These are phyloP conservation scores for Eristalis pertinax DNA, from an alignment of 2,888 invertebrate genomes.

Conservation along the genomic window DNA sequence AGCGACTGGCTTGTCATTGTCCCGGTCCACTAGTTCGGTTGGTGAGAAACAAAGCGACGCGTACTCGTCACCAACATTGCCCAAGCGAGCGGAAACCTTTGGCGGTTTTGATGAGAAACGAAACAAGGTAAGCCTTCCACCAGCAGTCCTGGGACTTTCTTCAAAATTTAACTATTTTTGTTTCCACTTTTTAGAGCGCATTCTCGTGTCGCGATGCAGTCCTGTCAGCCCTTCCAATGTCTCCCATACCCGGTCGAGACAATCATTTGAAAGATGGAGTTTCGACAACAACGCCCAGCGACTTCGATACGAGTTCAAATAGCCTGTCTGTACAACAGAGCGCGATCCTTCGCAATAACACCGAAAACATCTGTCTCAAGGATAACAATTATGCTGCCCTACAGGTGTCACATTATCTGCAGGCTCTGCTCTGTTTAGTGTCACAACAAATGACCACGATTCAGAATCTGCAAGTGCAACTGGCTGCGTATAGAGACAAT, in stretches of 20 bases:
- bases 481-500: constrained; percentile 86
- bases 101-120: constrained; percentile 92
- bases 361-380: constrained; percentile 75
- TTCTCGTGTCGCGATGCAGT: constrained; percentile 83
- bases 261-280: constrained; percentile 69
- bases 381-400: constrained; percentile 86
- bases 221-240: constrained; percentile 81
- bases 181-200: constrained; percentile 50
- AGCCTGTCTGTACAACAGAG: constrained; percentile 69
- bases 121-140: constrained; percentile 75
- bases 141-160: not conserved
- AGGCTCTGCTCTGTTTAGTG: constrained; percentile 92
- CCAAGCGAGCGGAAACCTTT: constrained; percentile 97
- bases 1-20: constrained; percentile 87
- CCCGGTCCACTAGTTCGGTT: constrained; percentile 95
- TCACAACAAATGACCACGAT: constrained; percentile 95
- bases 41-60: constrained; percentile 94
- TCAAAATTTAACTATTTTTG: not conserved
- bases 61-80: constrained; percentile 92
- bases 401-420: constrained; percentile 92
- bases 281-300: constrained; percentile 56
- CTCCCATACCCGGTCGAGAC: constrained; percentile 77
- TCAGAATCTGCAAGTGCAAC: constrained; percentile 88
- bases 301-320: constrained; percentile 73
- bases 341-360: constrained; percentile 69